Percentiles rank a stretch among this genome's conserved stretches.
These are phyloP conservation scores for Melanaphis sacchari DNA, from an alignment of 1,140 invertebrate species.

Conservation along the genomic window DNA sequence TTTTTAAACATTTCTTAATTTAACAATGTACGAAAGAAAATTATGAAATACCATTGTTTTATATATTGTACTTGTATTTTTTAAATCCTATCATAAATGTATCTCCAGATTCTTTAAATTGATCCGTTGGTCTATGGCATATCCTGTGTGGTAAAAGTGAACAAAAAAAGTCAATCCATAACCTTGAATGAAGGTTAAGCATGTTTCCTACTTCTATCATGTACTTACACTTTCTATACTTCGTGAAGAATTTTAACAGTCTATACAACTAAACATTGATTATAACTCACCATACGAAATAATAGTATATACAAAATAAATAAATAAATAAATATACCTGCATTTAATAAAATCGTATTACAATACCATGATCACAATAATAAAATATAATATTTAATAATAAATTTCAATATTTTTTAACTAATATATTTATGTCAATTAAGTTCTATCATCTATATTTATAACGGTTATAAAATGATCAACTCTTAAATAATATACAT, in stretches of 20 bases:
- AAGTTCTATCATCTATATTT: too few species aligned
- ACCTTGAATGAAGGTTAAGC: constrained; percentile 54
- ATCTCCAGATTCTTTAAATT: constrained; percentile 3
- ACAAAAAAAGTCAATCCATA: constrained; percentile 42
- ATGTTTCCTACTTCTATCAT: constrained; percentile 19
- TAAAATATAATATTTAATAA: not conserved
- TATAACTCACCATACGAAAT: not conserved
- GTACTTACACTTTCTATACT: constrained; percentile 41
- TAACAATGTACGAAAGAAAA: not conserved
- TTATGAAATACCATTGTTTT: not conserved
- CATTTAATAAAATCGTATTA: not conserved
- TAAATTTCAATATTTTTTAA: not conserved
- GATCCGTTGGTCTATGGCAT: not conserved
- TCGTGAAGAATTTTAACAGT: not conserved
- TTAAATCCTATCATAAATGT: not conserved
- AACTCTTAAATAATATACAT: not conserved
- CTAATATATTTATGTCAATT: not conserved
- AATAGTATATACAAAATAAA: not conserved
- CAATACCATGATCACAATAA: not conserved
- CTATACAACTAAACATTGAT: not conserved
- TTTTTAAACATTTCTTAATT: not conserved
- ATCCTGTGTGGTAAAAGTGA: constrained; percentile 45
- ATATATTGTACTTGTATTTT: constrained; percentile 11
- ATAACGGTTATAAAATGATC: too few species aligned
- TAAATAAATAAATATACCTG: too few species aligned